Evolutionary conservation across 2,797 vertebrate species (phyloP).

Genomic region (Leptoclinus maculatus): DNA sequence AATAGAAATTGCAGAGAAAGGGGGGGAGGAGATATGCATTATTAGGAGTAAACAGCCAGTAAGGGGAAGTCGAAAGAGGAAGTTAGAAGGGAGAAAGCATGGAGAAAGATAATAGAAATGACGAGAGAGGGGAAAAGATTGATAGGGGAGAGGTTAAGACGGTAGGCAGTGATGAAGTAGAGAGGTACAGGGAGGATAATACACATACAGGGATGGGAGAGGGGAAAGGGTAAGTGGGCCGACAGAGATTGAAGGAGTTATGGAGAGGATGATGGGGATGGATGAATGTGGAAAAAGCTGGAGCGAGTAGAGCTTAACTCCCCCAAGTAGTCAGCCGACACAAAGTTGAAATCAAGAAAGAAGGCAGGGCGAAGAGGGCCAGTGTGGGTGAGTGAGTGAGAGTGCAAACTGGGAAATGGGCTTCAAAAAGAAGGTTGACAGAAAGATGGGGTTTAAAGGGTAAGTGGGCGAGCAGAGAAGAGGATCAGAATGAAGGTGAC

Average conservation of each 20-base stretch:
- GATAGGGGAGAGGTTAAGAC: conserved; percentile 67
- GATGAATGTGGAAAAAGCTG: conserved; percentile 51
- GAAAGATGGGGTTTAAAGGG: conserved; percentile 54
- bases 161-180: conserved; percentile 76
- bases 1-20: conserved; percentile 25
- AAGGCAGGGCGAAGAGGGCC: neutral
- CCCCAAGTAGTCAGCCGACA: conserved; percentile 31
- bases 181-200: conserved; percentile 62
- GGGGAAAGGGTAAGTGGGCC: conserved; percentile 75
- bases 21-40: conserved; percentile 12
- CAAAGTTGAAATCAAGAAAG: conserved; percentile 49
- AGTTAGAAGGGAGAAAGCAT: neutral
- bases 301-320: conserved; percentile 55
- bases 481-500: conserved; percentile 28
- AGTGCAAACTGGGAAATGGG: conserved; percentile 36
- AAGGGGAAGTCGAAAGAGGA: conserved; percentile 16
- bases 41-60: conserved; percentile 26
- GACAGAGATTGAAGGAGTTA: conserved; percentile 73
- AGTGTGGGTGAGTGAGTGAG: conserved; percentile 22
- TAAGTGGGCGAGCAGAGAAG: conserved; percentile 47
- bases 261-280: conserved; percentile 52
- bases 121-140: conserved; percentile 47
- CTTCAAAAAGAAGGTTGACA: conserved; percentile 44
- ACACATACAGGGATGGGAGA: conserved; percentile 54
- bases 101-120: conserved; percentile 44